These are phyloP conservation scores for Trichonephila clavata DNA, from an alignment of 1,140 invertebrate species.

Conservation along the genomic window DNA sequence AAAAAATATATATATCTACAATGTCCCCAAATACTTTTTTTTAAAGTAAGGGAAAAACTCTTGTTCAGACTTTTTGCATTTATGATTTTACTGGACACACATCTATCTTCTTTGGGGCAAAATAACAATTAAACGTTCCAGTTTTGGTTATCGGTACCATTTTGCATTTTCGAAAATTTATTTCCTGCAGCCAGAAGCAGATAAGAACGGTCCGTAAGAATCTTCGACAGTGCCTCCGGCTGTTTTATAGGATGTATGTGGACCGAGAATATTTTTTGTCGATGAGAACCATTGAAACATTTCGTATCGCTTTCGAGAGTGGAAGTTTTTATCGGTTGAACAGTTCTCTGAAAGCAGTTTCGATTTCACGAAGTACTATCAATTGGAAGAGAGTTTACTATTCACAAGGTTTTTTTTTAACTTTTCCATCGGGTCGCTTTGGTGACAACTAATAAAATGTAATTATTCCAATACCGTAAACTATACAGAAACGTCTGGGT, in stretches of 20 bases:
- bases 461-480: too few relatives aligned
- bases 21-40: not conserved
- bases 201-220: conserved; percentile 22
- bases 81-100: not conserved
- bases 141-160: not conserved
- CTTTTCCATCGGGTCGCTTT: not conserved
- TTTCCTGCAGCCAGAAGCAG: not conserved
- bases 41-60: not conserved
- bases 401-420: not conserved
- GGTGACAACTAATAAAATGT: not conserved
- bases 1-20: not conserved
- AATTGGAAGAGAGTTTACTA: not conserved
- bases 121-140: not conserved
- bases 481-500: too few relatives aligned
- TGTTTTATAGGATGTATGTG: not conserved
- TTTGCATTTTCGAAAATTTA: conserved; percentile 10
- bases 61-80: not conserved
- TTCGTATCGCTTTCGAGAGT: not conserved
- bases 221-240: not conserved
- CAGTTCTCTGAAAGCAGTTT: not conserved
- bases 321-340: not conserved
- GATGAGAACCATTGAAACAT: not conserved
- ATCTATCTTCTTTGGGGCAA: not conserved
- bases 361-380: not conserved
- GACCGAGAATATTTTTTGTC: not conserved